Conservation (phyloP, 2,888 invertebrate genomes). For the Agriopis aurantiaria region DNA sequence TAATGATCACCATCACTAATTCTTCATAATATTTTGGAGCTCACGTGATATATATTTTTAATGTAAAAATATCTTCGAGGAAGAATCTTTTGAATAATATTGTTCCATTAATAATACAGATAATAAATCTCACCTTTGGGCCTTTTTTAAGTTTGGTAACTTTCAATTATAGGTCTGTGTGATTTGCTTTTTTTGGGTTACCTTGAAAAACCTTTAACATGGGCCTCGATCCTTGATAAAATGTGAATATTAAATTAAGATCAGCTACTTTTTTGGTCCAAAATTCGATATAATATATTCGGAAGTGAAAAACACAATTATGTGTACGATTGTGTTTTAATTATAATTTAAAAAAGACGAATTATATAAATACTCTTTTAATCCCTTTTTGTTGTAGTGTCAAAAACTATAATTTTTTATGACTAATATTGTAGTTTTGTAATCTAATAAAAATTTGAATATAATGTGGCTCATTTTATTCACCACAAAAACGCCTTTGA, state of each 20-base stretch:
- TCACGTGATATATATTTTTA: constrained; percentile 8
- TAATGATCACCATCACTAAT: constrained; percentile 22
- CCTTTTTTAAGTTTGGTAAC: constrained; percentile 46
- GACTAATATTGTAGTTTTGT: too few species aligned
- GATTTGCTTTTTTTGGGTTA: constrained; percentile 25
- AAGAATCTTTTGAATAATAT: constrained; percentile 40
- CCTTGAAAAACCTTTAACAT: constrained; percentile 18
- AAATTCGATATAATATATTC: neutral
- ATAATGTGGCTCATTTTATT: too few species aligned
- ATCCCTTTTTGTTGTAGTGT: too few species aligned
- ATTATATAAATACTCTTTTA: too few species aligned
- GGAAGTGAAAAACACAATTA: neutral
- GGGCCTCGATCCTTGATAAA: constrained; percentile 14
- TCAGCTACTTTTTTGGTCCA: neutral
- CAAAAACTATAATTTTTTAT: too few species aligned
- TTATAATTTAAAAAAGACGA: too few species aligned
- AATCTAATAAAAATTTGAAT: too few species aligned
- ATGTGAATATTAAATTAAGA: neutral
- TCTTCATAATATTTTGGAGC: constrained; percentile 33
- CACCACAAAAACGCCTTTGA: too few species aligned
- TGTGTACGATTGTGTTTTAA: neutral
- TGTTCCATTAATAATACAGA: constrained; percentile 53
- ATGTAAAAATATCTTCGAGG: constrained; percentile 35
- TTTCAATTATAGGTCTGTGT: constrained; percentile 46
- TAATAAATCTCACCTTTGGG: constrained; percentile 55